These are phyloP conservation scores for Papilio protenor DNA, from an alignment of 2,888 invertebrate genomes.

Conservation along the genomic window DNA sequence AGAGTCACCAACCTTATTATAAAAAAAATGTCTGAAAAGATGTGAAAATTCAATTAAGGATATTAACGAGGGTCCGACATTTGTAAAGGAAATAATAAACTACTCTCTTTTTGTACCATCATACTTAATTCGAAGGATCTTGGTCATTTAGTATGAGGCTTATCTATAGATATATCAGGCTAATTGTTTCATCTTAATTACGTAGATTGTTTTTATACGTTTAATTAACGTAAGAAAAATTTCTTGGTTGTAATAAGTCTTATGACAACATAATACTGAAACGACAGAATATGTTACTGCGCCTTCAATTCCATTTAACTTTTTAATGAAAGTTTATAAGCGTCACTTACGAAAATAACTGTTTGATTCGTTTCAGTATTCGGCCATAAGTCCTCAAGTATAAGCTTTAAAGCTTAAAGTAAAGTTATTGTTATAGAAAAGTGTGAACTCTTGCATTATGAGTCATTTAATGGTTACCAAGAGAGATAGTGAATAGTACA, in stretches of 20 bases:
- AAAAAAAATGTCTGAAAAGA: neutral
- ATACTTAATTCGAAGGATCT: slow-evolving; percentile 20
- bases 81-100: slow-evolving; percentile 23
- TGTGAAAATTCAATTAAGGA: slow-evolving; percentile 6
- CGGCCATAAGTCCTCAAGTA: too few relatives aligned
- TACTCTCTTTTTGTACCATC: neutral
- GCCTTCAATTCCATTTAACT: too few relatives aligned
- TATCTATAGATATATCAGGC: slow-evolving; percentile 4
- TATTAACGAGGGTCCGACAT: slow-evolving; percentile 21
- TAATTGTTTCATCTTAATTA: slow-evolving; percentile 4
- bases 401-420: too few relatives aligned
- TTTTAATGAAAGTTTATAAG: too few relatives aligned
- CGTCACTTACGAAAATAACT: too few relatives aligned
- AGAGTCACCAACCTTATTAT: too few relatives aligned
- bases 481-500: neutral
- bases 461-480: neutral
- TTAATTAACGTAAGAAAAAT: neutral
- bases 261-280: too few relatives aligned
- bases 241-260: neutral
- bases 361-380: too few relatives aligned
- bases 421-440: too few relatives aligned
- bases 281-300: too few relatives aligned
- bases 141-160: slow-evolving; percentile 16
- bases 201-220: neutral
- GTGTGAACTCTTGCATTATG: neutral